phyloP scores from a whole-genome alignment of 2,113 vertebrate species.

The Artemisiospiza belli region DNA sequence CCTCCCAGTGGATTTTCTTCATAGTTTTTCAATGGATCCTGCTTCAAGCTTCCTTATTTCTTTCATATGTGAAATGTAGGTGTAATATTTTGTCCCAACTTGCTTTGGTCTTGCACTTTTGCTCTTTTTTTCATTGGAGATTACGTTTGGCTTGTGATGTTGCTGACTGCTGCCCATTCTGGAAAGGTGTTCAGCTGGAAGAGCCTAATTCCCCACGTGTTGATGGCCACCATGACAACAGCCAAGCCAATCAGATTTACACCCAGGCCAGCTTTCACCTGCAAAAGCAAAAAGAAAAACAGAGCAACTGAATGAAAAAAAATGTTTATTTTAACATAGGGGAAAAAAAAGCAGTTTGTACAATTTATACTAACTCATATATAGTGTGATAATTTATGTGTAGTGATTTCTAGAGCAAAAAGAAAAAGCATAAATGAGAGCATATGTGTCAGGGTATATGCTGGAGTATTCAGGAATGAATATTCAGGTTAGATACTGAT shows the following conservation, averaged over 20 bases:
- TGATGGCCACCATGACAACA: constrained; percentile 95
- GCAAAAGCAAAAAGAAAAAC: constrained; percentile 12
- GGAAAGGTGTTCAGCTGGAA: constrained; percentile 91
- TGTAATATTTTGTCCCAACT: neutral
- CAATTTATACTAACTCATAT: neutral
- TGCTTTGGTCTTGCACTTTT: neutral
- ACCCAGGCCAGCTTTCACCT: constrained; percentile 97
- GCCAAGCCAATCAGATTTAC: constrained; percentile 93
- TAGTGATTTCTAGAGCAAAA: neutral
- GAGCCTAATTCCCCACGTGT: constrained; percentile 92
- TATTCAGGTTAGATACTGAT: neutral
- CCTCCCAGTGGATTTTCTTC: neutral
- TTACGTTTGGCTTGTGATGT: constrained; percentile 77
- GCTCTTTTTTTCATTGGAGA: neutral
- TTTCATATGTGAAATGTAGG: neutral
- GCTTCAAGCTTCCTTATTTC: neutral
- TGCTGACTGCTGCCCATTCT: constrained; percentile 83
- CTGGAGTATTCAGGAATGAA: neutral
- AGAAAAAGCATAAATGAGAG: neutral
- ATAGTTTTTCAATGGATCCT: neutral
- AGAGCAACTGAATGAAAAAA: neutral
- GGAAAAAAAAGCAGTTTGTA: too few species aligned
- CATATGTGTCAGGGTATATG: neutral
- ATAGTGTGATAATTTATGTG: neutral
- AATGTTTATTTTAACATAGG: neutral